Evolutionary conservation across 2,113 vertebrate genomes (phyloP).

Genomic region (Junco hyemalis): DNA sequence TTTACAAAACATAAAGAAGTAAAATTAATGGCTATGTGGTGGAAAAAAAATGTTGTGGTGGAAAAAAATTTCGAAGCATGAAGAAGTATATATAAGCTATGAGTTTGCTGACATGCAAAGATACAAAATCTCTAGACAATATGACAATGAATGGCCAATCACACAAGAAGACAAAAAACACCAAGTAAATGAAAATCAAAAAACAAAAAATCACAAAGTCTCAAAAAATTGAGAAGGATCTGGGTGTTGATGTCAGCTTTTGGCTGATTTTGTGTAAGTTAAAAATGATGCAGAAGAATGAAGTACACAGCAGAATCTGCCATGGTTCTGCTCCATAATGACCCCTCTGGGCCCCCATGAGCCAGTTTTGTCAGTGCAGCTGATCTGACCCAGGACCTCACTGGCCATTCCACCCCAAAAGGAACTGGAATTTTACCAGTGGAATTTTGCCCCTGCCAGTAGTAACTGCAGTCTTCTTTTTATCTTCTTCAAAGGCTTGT

Average conservation of each 20-base stretch:
- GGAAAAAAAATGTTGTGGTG: background rate
- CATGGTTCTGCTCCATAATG: background rate
- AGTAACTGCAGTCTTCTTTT: background rate
- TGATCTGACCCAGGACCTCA: background rate
- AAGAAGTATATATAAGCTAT: background rate
- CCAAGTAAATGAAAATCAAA: background rate
- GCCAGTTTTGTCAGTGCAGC: background rate
- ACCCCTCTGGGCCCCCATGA: background rate
- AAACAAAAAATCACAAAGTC: fast-evolving
- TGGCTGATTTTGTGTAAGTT: background rate
- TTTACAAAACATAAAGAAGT: background rate
- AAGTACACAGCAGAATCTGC: background rate
- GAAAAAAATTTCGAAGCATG: background rate
- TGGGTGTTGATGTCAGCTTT: background rate
- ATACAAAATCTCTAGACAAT: background rate
- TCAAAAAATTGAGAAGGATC: background rate
- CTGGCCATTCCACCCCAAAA: background rate
- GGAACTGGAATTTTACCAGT: background rate
- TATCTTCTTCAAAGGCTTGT: background rate
- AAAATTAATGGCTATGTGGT: fast-evolving
- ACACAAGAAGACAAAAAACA: background rate
- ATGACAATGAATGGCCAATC: background rate
- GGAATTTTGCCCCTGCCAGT: background rate
- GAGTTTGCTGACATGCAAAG: background rate
- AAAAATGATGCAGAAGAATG: background rate